Percentiles rank a stretch among this genome's conserved stretches.
These are phyloP conservation scores for Melozone crissalis DNA, from an alignment of 2,113 vertebrate species.

Conservation along the genomic window DNA sequence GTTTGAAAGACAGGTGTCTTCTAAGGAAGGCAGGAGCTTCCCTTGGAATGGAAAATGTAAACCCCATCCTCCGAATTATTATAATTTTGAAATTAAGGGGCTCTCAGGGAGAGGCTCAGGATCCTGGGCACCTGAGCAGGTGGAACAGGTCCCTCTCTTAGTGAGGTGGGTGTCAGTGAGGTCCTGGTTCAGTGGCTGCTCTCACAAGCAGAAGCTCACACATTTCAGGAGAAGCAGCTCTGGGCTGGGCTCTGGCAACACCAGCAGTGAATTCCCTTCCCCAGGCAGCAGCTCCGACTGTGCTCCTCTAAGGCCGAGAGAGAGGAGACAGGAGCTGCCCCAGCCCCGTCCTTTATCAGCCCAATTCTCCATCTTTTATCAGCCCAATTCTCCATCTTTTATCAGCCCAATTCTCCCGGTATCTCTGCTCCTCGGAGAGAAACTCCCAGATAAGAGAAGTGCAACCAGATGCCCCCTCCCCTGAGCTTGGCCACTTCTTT, in stretches of 20 bases:
- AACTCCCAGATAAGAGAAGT: background rate
- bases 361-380: fast-evolving
- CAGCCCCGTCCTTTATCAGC: background rate
- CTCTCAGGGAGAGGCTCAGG: too few species aligned
- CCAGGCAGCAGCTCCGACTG: background rate
- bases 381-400: fast-evolving
- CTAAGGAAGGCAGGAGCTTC: background rate
- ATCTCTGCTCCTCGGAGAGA: background rate
- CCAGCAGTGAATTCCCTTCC: background rate
- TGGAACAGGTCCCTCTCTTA: background rate
- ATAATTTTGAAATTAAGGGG: background rate
- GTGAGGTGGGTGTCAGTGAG: background rate
- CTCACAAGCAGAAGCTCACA: background rate
- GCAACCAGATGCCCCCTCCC: background rate
- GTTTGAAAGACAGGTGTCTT: background rate
- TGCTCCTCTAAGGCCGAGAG: background rate
- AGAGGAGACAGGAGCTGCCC: background rate
- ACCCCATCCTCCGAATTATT: background rate
- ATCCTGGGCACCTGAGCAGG: background rate
- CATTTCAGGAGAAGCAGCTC: too few species aligned
- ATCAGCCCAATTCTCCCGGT: fast-evolving
- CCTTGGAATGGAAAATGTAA: background rate
- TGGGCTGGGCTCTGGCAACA: background rate
- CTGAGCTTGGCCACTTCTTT: background rate
- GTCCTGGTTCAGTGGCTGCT: background rate